Evolutionary conservation across 2,113 vertebrate genomes (phyloP).

Genomic region (Sebastes schlegelii): DNA sequence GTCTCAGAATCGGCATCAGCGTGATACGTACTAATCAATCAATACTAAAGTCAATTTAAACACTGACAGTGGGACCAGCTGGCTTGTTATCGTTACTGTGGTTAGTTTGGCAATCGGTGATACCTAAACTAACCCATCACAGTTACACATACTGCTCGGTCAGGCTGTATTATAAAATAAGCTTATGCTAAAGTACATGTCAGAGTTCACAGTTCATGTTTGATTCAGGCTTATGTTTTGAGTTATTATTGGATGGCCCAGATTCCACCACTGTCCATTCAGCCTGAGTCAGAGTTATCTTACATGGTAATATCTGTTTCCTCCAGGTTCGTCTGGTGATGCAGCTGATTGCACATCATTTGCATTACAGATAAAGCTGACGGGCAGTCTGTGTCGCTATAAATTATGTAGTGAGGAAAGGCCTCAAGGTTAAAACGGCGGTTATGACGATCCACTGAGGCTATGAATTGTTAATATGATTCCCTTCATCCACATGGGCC

Average conservation of each 20-base stretch:
- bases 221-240: constrained; percentile 1
- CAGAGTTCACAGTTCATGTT: background rate
- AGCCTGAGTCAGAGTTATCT: constrained; percentile 33
- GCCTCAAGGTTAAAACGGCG: constrained; percentile 76
- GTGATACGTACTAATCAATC: constrained; percentile 2
- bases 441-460: constrained; percentile 68
- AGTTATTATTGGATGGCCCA: constrained; percentile 38
- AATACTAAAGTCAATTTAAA: background rate
- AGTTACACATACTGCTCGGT: background rate
- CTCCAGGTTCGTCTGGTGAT: constrained; percentile 52
- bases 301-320: constrained; percentile 54
- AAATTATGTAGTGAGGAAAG: constrained; percentile 79
- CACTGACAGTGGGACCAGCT: background rate
- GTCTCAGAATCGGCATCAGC: constrained; percentile 14
- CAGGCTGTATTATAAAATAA: constrained; percentile 10
- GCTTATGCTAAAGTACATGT: background rate
- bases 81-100: background rate
- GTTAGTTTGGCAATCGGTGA: background rate
- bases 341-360: constrained; percentile 71
- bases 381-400: constrained; percentile 67
- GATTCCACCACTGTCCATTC: constrained; percentile 29
- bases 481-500: constrained; percentile 50
- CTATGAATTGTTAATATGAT: constrained; percentile 81
- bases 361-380: constrained; percentile 76
- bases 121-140: background rate